Conservation (phyloP, 2,888 invertebrate species). For the Spilosoma lubricipeda region DNA sequence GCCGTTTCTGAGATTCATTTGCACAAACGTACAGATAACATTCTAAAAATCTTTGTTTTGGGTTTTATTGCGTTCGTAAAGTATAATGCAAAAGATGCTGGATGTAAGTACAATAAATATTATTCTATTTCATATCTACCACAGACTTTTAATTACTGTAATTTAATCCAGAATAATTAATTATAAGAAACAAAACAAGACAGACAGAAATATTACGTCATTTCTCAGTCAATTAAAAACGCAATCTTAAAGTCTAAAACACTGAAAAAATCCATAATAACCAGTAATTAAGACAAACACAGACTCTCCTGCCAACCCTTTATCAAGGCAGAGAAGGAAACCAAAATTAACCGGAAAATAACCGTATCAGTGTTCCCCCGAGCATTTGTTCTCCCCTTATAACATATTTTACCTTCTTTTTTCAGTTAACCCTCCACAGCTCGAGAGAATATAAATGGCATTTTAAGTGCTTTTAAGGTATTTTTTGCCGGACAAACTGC, state of each 20-base stretch:
- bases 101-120: neutral
- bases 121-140: too few species aligned
- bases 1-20: too few species aligned
- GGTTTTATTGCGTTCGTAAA: too few species aligned
- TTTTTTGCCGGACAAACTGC: slow-evolving; percentile 63
- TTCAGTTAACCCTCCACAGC: slow-evolving; percentile 45
- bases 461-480: slow-evolving; percentile 68
- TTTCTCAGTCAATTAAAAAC: neutral
- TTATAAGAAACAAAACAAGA: neutral
- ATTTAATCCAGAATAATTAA: too few species aligned
- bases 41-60: too few species aligned
- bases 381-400: slow-evolving; percentile 31
- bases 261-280: neutral
- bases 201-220: neutral
- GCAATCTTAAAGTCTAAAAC: neutral
- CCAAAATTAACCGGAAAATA: slow-evolving; percentile 53
- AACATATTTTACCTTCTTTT: slow-evolving; percentile 53
- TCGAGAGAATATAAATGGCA: slow-evolving; percentile 65
- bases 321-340: slow-evolving; percentile 24
- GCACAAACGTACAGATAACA: too few species aligned
- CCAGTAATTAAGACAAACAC: slow-evolving; percentile 10
- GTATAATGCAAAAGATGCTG: too few species aligned
- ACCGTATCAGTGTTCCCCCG: slow-evolving; percentile 46
- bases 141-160: neutral
- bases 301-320: slow-evolving; percentile 11